These are phyloP conservation scores for Neosilurus hyrtlii DNA, from an alignment of 2,797 vertebrate species.

Conservation along the genomic window DNA sequence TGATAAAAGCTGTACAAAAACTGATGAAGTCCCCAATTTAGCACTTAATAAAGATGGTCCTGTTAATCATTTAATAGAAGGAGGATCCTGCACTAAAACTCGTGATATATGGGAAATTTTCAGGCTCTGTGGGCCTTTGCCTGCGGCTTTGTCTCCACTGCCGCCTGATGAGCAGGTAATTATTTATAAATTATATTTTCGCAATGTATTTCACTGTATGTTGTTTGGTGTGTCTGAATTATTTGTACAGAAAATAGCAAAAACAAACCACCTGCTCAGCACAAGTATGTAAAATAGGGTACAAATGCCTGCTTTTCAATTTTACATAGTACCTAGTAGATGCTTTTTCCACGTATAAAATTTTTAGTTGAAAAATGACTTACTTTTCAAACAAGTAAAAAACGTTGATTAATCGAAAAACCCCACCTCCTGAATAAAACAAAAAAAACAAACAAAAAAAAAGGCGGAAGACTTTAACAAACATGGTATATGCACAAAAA, in stretches of 20 bases:
- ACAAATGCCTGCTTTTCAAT: not conserved
- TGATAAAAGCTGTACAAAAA: slow-evolving; percentile 19
- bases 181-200: not conserved
- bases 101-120: slow-evolving; percentile 71
- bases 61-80: slow-evolving; percentile 18
- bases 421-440: not conserved
- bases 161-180: slow-evolving; percentile 63
- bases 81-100: slow-evolving; percentile 32
- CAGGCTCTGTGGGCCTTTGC: slow-evolving; percentile 78
- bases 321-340: not conserved
- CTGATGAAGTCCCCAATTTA: slow-evolving; percentile 24
- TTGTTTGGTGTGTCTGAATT: not conserved
- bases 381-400: not conserved
- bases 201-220: not conserved
- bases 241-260: not conserved
- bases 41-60: slow-evolving; percentile 11
- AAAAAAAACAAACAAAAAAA: not conserved
- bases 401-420: not conserved
- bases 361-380: not conserved
- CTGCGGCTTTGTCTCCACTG: slow-evolving; percentile 84
- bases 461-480: not conserved
- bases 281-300: not conserved
- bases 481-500: no score
- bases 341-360: not conserved
- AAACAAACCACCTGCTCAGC: not conserved